Base-by-base conservation (phyloP, 2,888 invertebrate species). In the Lissocephala sabroskyi region DNA sequence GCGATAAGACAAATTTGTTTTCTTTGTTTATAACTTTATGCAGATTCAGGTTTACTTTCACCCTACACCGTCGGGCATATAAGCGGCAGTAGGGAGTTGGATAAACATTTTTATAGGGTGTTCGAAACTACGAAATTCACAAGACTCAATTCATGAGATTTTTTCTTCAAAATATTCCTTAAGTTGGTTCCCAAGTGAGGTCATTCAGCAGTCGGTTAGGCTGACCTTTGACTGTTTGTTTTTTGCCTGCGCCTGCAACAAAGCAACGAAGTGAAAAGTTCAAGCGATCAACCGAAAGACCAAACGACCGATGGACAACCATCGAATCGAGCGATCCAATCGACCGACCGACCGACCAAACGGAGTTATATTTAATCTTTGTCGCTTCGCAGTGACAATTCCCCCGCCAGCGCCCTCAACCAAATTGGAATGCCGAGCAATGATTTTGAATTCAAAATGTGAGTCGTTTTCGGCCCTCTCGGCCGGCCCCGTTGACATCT, bases 1-100 rank as follows among this genome's bases (percentile, higher is more conserved):
- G 67, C 77, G 80, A 80, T 79, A 80, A 81, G 79, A 82, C 82
- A 81, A 82, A 80, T 82, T 80, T 73, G 79, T 79, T 78, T 79
- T 79, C 62, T 63, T 62, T 71, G 62, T 59, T 66, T 71, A 64
- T 65, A 63, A 58, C 59, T 62, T 75, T 77, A 75, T 73, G 64
- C 59, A 74, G 70, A 76, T 67, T 67, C 65, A 63, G 76, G 74
- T 76, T 75, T 62, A 41, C 62, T 57, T 9, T 5, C 4, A 3
- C 23, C 23, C 23, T 23, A 3, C 23, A 11, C 16, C 41, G 7
- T 2, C 16, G 7, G 10, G 28, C n/a, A 9, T 17, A 28, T 18
- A 37, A 45, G 42, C 48, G 23, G 35, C 32, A 16, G n/a, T n/a
- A n/a, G n/a, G n/a, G n/a, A n/a, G n/a, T n/a, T n/a, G n/a, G n/a